Evolutionary conservation across 2,797 vertebrate species (phyloP).

Genomic region (Macrochelys suwanniensis): DNA sequence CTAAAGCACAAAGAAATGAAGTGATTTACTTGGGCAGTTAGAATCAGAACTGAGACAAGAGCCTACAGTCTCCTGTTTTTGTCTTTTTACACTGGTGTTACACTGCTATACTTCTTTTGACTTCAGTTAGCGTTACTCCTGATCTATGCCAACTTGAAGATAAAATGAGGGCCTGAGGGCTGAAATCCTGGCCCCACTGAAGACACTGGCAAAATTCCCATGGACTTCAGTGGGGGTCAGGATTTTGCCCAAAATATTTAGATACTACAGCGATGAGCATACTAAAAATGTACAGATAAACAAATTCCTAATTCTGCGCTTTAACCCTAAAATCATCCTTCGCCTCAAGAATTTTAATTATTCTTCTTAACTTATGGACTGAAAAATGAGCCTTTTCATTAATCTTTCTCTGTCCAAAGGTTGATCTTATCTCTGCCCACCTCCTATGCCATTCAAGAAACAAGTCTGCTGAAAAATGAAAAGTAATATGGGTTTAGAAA

Average conservation of each 20-base stretch:
- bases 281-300: background rate
- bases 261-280: fast-evolving
- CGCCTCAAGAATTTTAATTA: fast-evolving
- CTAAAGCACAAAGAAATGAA: background rate
- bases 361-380: background rate
- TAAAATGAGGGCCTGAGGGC: background rate
- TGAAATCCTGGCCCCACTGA: background rate
- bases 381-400: background rate
- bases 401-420: background rate
- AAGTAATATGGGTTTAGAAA: background rate
- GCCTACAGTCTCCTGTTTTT: background rate
- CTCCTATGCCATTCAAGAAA: background rate
- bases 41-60: fast-evolving
- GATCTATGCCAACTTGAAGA: background rate
- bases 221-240: background rate
- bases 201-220: background rate
- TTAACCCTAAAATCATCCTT: background rate
- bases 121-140: background rate
- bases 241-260: background rate
- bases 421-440: background rate
- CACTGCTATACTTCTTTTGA: background rate
- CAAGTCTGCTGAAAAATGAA: fast-evolving
- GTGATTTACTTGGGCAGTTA: background rate
- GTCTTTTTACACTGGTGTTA: background rate
- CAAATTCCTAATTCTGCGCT: background rate